These are phyloP conservation scores for Pseudopleuronectes americanus DNA, from an alignment of 2,797 vertebrate species.

Conservation along the genomic window DNA sequence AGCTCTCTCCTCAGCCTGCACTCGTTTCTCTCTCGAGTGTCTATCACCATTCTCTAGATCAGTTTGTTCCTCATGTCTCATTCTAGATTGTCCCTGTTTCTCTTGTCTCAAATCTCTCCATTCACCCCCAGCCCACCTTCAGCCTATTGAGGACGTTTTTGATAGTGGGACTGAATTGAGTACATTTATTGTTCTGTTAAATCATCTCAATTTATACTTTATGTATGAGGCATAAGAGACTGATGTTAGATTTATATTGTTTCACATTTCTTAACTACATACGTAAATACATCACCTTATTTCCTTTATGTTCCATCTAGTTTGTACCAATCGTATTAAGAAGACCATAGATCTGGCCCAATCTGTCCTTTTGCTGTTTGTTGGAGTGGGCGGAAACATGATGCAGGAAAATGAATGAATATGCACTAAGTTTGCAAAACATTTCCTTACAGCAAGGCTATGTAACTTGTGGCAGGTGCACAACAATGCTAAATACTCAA, in stretches of 20 bases:
- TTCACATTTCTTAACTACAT: background rate
- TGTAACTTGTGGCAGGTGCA: background rate
- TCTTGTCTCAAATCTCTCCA: background rate
- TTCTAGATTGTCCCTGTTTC: background rate
- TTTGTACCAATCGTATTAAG: background rate
- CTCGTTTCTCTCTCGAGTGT: background rate
- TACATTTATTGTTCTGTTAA: no score
- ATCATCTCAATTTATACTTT: no score
- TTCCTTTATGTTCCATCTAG: background rate
- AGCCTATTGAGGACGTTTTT: background rate
- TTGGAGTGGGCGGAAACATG: background rate
- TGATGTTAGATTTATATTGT: background rate
- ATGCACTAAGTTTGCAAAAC: no score
- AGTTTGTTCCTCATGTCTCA: background rate
- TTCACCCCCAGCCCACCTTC: background rate
- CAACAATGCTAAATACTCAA: background rate
- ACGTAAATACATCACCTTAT: background rate
- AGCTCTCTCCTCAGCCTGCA: background rate
- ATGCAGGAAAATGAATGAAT: background rate
- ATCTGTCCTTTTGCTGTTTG: background rate
- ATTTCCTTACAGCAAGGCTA: background rate
- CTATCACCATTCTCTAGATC: background rate
- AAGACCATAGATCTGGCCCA: background rate
- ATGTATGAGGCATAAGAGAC: no score
- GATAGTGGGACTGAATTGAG: background rate